Base-by-base conservation (phyloP, 2,797 vertebrate genomes). In the Bradypodion ventrale region DNA sequence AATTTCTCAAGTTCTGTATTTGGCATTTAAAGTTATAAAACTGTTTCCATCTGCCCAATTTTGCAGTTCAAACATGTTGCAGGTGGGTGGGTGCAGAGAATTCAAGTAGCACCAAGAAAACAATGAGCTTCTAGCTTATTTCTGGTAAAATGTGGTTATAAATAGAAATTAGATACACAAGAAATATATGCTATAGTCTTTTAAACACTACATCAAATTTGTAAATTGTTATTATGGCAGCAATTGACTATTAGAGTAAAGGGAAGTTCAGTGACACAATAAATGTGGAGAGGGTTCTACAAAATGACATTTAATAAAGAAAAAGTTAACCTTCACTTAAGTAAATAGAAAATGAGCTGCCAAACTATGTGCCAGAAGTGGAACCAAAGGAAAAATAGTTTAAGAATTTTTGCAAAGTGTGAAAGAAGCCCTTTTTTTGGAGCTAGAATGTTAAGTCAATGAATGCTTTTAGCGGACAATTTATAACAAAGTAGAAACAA, bases 91-190 rank as follows among this genome's bases (percentile, higher is more conserved):
- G 25, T 9, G 9, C 25, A n/a, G 80, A 52, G 35, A 13, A 82
- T 46, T 40, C 80, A 89, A 85, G 82, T 74, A 94, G 92, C 86
- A 87, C 93, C 83, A 19, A 8, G 80, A 86, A 87, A 72, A 87
- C 60, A 75, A 86, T 37, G 83, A 56, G 80, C 37, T 72, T 85
- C 84, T 70, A 92, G 77, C 73, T 88, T 68, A 86, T 75, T 83
- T 80, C 52, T 83, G 59, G 2, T 87, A 75, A 81, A 88, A 82
- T 60, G 78, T 76, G 86, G 1, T 25, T 86, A 83, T 69, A 91
- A 87, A 92, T 83, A 92, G 66, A 73, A 78, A 87, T 79, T 89
- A 93, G 90, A 87, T 82, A 91, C 69, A 80, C 87, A 89, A 86
- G 84, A 75, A 82, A 83, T 82, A 74, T 79, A 79, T 88, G 87